phyloP scores from a whole-genome alignment of 2,888 invertebrate species.

The Globia sparganii region DNA sequence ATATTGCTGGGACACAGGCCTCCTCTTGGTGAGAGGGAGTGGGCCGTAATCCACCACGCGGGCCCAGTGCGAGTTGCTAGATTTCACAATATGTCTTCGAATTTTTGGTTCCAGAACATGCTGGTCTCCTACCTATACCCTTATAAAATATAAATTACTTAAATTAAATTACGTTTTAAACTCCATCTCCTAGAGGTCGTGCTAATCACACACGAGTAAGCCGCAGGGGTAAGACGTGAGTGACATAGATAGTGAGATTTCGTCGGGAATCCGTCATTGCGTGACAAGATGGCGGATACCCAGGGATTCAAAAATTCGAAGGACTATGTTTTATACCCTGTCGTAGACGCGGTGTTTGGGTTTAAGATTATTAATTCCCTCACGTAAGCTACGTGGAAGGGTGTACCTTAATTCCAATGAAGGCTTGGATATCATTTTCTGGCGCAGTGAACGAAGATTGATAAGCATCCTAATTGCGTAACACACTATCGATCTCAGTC shows the following conservation, averaged over 20 bases:
- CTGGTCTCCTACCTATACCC: neutral
- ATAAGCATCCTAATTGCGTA: neutral
- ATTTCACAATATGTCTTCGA: neutral
- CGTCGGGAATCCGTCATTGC: slow-evolving; percentile 39
- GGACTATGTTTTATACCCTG: slow-evolving; percentile 41
- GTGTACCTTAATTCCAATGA: slow-evolving; percentile 25
- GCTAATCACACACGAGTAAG: slow-evolving; percentile 19
- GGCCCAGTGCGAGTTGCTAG: neutral
- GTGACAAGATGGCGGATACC: slow-evolving; percentile 36
- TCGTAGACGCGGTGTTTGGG: neutral
- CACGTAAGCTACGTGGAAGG: slow-evolving; percentile 15
- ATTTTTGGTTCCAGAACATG: neutral
- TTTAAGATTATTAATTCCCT: slow-evolving; percentile 55
- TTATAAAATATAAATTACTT: slow-evolving; percentile 7
- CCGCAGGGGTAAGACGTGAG: slow-evolving; percentile 21
- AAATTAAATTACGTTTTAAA: neutral
- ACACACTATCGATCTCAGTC: neutral
- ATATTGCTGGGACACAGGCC: too few species aligned
- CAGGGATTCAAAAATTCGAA: slow-evolving; percentile 45
- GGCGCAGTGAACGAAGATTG: neutral
- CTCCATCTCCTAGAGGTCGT: neutral
- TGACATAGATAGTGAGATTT: slow-evolving; percentile 41
- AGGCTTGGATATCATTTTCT: slow-evolving; percentile 6
- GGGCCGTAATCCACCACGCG: too few species aligned
- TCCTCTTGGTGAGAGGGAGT: too few species aligned